These are phyloP conservation scores for Pipistrellus pygmaeus DNA, from an alignment of 2,797 vertebrate species.

Conservation along the genomic window DNA sequence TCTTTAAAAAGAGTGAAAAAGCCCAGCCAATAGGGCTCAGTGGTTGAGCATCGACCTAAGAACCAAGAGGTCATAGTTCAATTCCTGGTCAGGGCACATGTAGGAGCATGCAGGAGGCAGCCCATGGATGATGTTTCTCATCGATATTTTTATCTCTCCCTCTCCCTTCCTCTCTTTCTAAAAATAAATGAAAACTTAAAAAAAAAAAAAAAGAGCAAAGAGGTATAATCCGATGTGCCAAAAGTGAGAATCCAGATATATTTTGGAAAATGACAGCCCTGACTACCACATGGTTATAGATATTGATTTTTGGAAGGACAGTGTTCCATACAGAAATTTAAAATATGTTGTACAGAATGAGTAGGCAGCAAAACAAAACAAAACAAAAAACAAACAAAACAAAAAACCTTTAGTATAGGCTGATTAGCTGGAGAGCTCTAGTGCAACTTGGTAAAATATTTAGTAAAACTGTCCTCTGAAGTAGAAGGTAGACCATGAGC, in stretches of 20 bases:
- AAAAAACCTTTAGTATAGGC: background rate
- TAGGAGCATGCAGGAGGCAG: too few relatives aligned
- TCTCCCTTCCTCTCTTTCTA: too few relatives aligned
- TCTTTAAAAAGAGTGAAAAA: slow-evolving; percentile 39
- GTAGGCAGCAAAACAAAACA: background rate
- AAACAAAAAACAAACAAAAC: too few relatives aligned
- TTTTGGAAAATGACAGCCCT: background rate
- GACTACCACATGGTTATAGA: background rate
- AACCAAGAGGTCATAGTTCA: too few relatives aligned
- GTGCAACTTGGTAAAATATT: background rate
- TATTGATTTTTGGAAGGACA: background rate
- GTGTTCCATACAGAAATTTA: background rate
- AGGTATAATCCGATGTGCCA: background rate
- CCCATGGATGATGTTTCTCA: too few relatives aligned
- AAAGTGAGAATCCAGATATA: background rate
- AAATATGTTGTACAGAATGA: background rate
- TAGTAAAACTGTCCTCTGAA: background rate
- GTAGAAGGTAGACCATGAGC: background rate
- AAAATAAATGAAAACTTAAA: too few relatives aligned
- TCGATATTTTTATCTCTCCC: too few relatives aligned
- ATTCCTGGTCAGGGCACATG: too few relatives aligned
- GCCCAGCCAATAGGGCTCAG: background rate
- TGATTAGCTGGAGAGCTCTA: background rate
- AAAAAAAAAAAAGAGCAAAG: background rate
- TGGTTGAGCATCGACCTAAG: too few relatives aligned